A percentile compares a stretch with the other conserved stretches of the same genome.
Evolutionary conservation across 2,888 invertebrate species (phyloP).

Genomic region (Thysanoteuthis rhombus): DNA sequence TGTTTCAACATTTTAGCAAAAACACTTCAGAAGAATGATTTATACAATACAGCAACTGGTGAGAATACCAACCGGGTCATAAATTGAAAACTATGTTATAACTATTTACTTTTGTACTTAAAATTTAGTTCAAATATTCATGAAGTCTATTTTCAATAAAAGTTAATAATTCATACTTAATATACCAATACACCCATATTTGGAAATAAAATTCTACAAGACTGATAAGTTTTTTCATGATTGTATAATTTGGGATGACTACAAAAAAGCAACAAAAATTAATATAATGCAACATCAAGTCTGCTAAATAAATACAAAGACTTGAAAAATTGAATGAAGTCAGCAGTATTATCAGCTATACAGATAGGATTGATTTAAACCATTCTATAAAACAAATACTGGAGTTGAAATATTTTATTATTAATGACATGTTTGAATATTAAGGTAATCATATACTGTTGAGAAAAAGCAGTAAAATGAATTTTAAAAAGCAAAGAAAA

Average conservation of each 20-base stretch:
- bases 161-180: background rate
- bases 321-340: no score
- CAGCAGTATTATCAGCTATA: no score
- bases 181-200: background rate
- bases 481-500: no score
- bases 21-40: background rate
- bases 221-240: background rate
- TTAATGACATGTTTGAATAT: no score
- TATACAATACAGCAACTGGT: background rate
- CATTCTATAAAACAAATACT: background rate
- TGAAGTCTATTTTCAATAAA: no score
- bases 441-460: background rate
- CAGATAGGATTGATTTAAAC: no score
- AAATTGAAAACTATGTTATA: no score
- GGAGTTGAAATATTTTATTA: background rate
- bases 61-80: background rate
- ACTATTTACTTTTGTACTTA: no score
- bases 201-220: background rate
- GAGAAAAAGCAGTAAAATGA: no score
- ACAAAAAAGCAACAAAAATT: background rate
- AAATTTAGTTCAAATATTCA: no score
- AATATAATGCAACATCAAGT: background rate
- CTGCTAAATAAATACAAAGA: background rate
- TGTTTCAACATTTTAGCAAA: background rate
- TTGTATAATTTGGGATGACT: background rate